Base-by-base conservation (phyloP, 2,797 vertebrate genomes). In the Tangara arthus region DNA sequence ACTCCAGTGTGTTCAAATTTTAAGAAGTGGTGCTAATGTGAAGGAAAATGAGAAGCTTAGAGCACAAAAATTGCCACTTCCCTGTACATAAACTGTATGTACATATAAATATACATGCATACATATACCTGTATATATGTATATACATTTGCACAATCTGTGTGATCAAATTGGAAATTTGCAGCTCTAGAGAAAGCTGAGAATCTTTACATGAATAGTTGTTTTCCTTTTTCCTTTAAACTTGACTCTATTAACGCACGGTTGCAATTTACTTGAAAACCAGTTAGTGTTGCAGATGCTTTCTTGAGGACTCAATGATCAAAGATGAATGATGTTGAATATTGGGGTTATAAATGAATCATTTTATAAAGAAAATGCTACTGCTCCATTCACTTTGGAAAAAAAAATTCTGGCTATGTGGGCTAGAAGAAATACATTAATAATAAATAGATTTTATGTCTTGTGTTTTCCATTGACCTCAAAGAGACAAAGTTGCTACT, bases 361-460 rank as follows among this genome's bases (percentile, higher is more conserved):
- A 27, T 52, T 60, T 53, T 60, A 39, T 32, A 61, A 83, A 91
- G 46, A 71, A 82, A 92, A 65, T 46, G 39, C 18, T 66, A 83
- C 28, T 28, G 6, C 6, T 79, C 8, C 9, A 1, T 85, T 87
- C n/a, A 35, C 20, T 55, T 82, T 52, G 9, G 17, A 8, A 35
- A 41, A 63, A 59, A 59, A 77, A 42, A 46, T 2, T 68, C n/a
- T 7, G n/a, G 17, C 34, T 92, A 52, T 56, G 30, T 63, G 23
- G 8, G 12, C 32, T 71, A 65, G 46, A 87, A 79, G 49, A 88
- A 93, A 46, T 77, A 60, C 14, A 89, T 77, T 80, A 82, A 61
- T 82, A 89, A 73, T 44, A 85, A 80, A 75, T 50, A 75, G 60
- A 80, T 96, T 94, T 87, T 92, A 47, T 84, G 49, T 64, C 86